Conservation (phyloP, 2,888 invertebrate genomes). For the Sarcophaga variegata region DNA sequence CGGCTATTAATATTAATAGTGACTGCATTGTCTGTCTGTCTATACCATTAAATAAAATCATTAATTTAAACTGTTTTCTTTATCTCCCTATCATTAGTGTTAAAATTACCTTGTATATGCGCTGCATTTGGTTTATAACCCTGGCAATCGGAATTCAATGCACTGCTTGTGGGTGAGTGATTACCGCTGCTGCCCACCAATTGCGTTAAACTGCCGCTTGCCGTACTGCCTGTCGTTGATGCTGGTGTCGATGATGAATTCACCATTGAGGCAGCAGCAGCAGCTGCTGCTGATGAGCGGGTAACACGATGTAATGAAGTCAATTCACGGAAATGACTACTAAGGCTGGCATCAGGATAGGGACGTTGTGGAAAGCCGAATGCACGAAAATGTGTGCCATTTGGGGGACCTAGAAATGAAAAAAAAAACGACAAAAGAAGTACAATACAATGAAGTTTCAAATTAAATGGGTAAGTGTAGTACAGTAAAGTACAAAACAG, state of each 20-base stretch:
- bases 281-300: slow-evolving; percentile 77
- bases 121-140: slow-evolving; percentile 86
- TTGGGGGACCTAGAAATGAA: slow-evolving; percentile 83
- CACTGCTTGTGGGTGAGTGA: slow-evolving; percentile 81
- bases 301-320: slow-evolving; percentile 86
- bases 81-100: neutral
- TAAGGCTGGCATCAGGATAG: slow-evolving; percentile 85
- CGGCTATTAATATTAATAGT: too few relatives aligned
- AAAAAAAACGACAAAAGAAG: slow-evolving; percentile 12
- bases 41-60: too few relatives aligned
- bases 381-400: slow-evolving; percentile 87
- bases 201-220: slow-evolving; percentile 71
- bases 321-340: slow-evolving; percentile 86
- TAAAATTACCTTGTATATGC: slow-evolving; percentile 80
- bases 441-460: neutral
- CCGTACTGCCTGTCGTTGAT: slow-evolving; percentile 72
- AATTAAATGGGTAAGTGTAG: slow-evolving; percentile 3
- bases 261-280: slow-evolving; percentile 68
- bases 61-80: too few relatives aligned
- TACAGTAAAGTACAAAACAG: slow-evolving; percentile 26
- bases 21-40: too few relatives aligned
- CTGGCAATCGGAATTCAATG: slow-evolving; percentile 83
- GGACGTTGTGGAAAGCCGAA: slow-evolving; percentile 89
- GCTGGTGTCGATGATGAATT: slow-evolving; percentile 75
- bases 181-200: slow-evolving; percentile 74